phyloP scores from a whole-genome alignment of 2,797 vertebrate species.

The Sebastiscus albofasciatus region DNA sequence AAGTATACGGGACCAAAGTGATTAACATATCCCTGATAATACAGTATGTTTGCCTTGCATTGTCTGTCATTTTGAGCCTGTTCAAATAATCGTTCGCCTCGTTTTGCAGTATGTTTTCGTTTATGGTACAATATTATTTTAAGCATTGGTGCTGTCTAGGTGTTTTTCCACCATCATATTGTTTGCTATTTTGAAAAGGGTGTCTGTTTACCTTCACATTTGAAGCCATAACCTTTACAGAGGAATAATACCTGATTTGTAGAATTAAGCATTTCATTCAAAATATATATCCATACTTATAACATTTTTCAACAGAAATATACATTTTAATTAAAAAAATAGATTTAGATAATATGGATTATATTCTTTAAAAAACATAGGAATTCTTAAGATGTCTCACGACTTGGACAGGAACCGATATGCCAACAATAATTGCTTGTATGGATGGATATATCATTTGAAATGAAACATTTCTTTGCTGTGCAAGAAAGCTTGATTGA shows the following conservation, averaged over 20 bases:
- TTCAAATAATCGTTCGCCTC: constrained; percentile 39
- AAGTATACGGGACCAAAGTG: constrained; percentile 44
- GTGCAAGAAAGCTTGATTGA: constrained; percentile 6
- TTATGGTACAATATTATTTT: constrained; percentile 56
- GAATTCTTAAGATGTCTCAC: neutral
- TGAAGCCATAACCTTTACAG: constrained; percentile 60
- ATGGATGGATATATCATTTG: constrained; percentile 7
- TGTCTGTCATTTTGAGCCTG: constrained; percentile 48
- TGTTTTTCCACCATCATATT: constrained; percentile 18
- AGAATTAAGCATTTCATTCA: neutral
- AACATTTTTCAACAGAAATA: neutral
- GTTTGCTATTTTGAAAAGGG: constrained; percentile 22
- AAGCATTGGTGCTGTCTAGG: constrained; percentile 54
- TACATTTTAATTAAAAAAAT: neutral
- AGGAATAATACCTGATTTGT: neutral
- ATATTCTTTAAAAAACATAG: neutral
- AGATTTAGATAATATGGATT: constrained; percentile 4
- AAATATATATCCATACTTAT: neutral
- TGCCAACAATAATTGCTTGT: constrained; percentile 14
- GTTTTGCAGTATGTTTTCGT: constrained; percentile 45
- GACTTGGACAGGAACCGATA: neutral
- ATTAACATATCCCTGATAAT: constrained; percentile 24
- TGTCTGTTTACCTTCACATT: constrained; percentile 34
- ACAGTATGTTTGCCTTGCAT: constrained; percentile 30
- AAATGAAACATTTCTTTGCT: constrained; percentile 19